Evolutionary conservation across 2,113 vertebrate species (phyloP), one percentile per base, ranked within the genome.

Genomic region (Muntiacus muntjak): DNA sequence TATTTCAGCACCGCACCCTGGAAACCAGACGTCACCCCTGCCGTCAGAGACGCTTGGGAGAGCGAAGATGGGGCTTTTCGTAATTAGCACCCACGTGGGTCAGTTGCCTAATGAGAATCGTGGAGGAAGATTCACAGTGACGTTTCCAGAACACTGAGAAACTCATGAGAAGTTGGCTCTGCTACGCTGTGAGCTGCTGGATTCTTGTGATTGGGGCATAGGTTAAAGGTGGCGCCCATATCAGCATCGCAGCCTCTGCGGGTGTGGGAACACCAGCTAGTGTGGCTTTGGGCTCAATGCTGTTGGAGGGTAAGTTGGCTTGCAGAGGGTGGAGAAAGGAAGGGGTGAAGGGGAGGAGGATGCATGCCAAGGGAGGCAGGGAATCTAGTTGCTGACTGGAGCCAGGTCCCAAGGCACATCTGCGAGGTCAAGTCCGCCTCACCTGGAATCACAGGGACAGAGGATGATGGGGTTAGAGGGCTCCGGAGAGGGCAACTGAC

Each of bases 271-370:
- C 33, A 81, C 43, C 67, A 52, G 71, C 10, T 25, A 26, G 50
- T 36, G 54, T 60, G 86, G n/a, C 30, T 54, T 40, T 40, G 58
- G 52, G 4, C 33, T 93, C 4, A 14, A 52, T 11, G 50, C 52
- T 84, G 25, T 87, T 78, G 47, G 33, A 45, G n/a, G 43, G n/a
- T 1, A 25, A 57, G 25, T 7, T 57, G 55, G n/a, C 14, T 87
- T 19, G 33, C 26, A n/a, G 50, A 4, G 21, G 21, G 9, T 40
- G 40, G 21, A 47, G 7, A 36, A 43, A 14, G 50, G 8, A 26
- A 60, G 30, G 47, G 23, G 3, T 0, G 0, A 2, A 67, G 25
- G 1, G 2, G 2, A 76, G 7, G 3, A 6, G 3, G 11, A 17
- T 25, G 23, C 6, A 1, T 4, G 15, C 3, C 13, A 11, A n/a